Percentiles rank a stretch among this genome's conserved stretches.
These are phyloP conservation scores for Sphenopsis melanotis DNA, from an alignment of 2,797 vertebrate genomes.

Conservation along the genomic window DNA sequence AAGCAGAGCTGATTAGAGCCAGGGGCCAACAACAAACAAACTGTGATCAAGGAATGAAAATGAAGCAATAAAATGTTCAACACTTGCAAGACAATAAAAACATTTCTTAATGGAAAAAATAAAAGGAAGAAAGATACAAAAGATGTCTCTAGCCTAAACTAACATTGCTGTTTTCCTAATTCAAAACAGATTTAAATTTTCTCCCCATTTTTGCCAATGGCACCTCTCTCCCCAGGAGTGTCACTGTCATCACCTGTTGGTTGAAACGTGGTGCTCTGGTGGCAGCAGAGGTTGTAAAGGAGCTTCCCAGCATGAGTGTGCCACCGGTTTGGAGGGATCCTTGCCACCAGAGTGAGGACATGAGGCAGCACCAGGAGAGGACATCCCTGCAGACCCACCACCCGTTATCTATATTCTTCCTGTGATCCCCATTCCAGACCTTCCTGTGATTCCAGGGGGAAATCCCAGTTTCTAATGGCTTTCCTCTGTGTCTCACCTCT, in stretches of 20 bases:
- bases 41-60: constrained; percentile 13
- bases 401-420: not conserved
- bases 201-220: not conserved
- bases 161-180: not conserved
- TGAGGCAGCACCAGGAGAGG: not conserved
- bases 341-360: not conserved
- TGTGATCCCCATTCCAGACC: not conserved
- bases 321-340: not conserved
- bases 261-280: not conserved
- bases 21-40: not conserved
- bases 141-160: not conserved
- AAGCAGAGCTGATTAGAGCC: constrained; percentile 8
- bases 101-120: not conserved
- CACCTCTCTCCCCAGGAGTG: not conserved
- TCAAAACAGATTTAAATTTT: not conserved
- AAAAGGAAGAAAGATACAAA: not conserved
- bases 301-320: not conserved
- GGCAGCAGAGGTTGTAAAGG: not conserved
- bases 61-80: constrained; percentile 37
- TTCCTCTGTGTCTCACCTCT: not conserved
- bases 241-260: not conserved
- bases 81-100: constrained; percentile 14
- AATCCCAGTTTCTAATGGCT: not conserved
- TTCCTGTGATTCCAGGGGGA: not conserved
- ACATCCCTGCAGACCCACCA: not conserved